These are phyloP conservation scores for Pogoniulus pusillus DNA, from an alignment of 2,797 vertebrate genomes.

Conservation along the genomic window DNA sequence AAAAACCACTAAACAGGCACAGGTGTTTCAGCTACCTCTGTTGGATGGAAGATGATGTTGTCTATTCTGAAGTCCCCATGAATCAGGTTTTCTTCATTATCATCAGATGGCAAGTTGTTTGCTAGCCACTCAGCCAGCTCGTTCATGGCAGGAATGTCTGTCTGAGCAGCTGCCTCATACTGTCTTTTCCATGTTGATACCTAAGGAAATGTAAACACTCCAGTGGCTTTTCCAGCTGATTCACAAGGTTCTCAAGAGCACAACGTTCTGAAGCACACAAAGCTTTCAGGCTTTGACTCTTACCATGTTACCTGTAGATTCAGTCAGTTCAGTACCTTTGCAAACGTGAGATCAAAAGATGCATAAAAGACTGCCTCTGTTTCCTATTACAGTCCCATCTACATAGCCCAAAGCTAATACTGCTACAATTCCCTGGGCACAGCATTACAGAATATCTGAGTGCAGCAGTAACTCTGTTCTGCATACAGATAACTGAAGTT, in stretches of 20 bases:
- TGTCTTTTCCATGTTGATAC: conserved; percentile 94
- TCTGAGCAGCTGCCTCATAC: conserved; percentile 85
- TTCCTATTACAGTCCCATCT: neutral
- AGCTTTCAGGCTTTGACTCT: neutral
- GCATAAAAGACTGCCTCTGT: neutral
- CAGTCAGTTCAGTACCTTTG: neutral
- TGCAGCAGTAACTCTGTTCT: neutral
- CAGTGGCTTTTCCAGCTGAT: neutral
- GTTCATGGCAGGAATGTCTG: conserved; percentile 85
- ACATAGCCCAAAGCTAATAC: neutral
- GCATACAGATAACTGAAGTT: neutral
- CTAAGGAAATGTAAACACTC: conserved; percentile 67
- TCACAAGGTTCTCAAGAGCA: neutral
- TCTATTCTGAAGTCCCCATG: conserved; percentile 92
- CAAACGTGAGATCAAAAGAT: neutral
- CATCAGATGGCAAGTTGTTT: conserved; percentile 83
- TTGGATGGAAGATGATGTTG: conserved; percentile 92
- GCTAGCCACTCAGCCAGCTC: conserved; percentile 87
- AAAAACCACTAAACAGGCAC: neutral
- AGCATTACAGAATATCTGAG: neutral
- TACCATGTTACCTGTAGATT: neutral
- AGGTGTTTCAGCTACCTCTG: conserved; percentile 78
- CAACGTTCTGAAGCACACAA: neutral
- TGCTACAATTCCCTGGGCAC: neutral
- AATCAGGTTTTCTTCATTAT: conserved; percentile 84